Conservation (phyloP, 2,888 invertebrate genomes). For the Smittia sp. region DNA sequence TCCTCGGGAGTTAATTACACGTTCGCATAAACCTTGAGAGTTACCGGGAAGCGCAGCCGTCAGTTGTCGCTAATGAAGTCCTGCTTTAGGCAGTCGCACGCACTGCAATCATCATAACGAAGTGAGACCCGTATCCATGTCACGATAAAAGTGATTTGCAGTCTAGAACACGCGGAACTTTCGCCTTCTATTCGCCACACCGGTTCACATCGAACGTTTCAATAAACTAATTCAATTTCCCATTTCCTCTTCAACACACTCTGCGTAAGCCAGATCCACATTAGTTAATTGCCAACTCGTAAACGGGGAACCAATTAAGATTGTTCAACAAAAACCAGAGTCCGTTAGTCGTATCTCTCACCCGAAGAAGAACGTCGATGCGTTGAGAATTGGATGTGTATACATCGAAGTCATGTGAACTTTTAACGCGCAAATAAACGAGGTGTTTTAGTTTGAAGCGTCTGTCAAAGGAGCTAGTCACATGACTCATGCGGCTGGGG, state of each 20-base stretch:
- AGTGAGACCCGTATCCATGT: no score
- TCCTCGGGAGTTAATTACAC: no score
- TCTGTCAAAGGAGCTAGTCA: background rate
- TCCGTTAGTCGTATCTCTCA: conserved; percentile 7
- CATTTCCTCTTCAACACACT: conserved; percentile 18
- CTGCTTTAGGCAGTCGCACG: no score
- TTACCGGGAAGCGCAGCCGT: no score
- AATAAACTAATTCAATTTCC: conserved; percentile 22
- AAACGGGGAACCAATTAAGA: conserved; percentile 4
- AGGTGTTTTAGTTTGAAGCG: background rate
- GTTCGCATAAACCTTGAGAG: no score
- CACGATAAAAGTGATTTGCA: no score
- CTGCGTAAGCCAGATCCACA: conserved; percentile 21
- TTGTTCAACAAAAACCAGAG: background rate
- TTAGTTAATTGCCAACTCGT: conserved; percentile 16
- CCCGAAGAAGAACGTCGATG: background rate
- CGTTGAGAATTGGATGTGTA: background rate
- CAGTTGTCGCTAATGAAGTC: no score
- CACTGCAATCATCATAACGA: no score
- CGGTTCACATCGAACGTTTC: background rate
- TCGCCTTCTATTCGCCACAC: background rate
- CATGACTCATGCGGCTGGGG: background rate
- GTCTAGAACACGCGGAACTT: no score
- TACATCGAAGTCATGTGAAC: conserved; percentile 3
- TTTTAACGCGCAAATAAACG: background rate